A percentile compares a stretch with the other conserved stretches of the same genome.
phyloP scores from a whole-genome alignment of 1,140 invertebrate species.

The Nilaparvata lugens region DNA sequence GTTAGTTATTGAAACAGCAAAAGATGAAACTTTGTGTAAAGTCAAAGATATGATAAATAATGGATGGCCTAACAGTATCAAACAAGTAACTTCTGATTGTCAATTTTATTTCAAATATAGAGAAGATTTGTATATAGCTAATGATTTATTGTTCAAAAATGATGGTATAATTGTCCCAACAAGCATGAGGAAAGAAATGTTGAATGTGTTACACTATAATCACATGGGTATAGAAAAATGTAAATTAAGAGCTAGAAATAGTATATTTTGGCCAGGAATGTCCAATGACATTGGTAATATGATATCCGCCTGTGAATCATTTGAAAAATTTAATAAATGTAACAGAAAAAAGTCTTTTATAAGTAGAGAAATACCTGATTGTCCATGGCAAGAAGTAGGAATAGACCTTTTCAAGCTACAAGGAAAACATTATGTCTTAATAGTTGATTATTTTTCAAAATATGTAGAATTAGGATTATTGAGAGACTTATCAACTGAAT shows the following conservation, averaged over 20 bases:
- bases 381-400: constrained; percentile 17
- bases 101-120: constrained; percentile 29
- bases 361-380: constrained; percentile 11
- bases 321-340: constrained; percentile 27
- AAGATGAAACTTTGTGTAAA: too few species aligned
- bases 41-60: constrained; percentile 14
- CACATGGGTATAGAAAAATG: constrained; percentile 39
- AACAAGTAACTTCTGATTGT: constrained; percentile 20
- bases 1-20: too few species aligned
- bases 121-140: constrained; percentile 29
- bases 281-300: constrained; percentile 36
- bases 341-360: constrained; percentile 33
- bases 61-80: constrained; percentile 34
- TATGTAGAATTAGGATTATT: constrained; percentile 10
- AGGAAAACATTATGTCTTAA: constrained; percentile 14
- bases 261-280: constrained; percentile 39
- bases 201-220: constrained; percentile 34
- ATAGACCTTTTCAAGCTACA: constrained; percentile 19
- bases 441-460: constrained; percentile 23
- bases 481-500: background rate
- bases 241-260: constrained; percentile 31
- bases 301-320: constrained; percentile 34
- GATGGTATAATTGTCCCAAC: constrained; percentile 33
- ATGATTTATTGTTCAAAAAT: constrained; percentile 33
- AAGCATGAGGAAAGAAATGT: constrained; percentile 29